Evolutionary conservation across 1,140 invertebrate species (phyloP), one percentile per base, ranked within the genome.

Genomic region (Onthophagus taurus): DNA sequence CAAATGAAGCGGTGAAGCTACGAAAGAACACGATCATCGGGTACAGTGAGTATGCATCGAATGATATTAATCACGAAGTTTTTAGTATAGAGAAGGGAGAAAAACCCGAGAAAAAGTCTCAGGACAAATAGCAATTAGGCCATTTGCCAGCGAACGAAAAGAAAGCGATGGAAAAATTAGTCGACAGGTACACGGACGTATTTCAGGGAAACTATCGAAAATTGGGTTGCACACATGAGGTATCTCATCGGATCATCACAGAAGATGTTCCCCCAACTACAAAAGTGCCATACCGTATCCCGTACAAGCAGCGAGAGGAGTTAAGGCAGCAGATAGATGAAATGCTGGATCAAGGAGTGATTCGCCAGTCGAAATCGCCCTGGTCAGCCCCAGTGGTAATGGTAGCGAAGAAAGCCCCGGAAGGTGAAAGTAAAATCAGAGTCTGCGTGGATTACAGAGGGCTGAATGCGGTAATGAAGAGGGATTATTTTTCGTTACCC

Each of bases 401-500:
- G 8, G 63, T 71, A 2, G 45, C 42, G 4, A 77, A 75, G 49
- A 41, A 47, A 20, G 17, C n/a, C 16, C 12, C 12, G 2, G 31
- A 23, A 4, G 44, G 41, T 2, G 24, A 49, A 4, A 41, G 36
- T 9, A 47, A 39, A 14, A 23, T 39, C 24, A 31, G 49, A 17
- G 38, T 65, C 4, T 55, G 54, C 23, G 48, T 63, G 6, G 57
- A 64, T 44, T 63, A 52, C 38, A 18, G 59, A 13, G 46, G 44
- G 38, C 34, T 65, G 0, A 65, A 64, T 33, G 31, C 47, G 31
- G 39, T 55, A 21, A 73, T 66, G 0, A 57, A 50, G 21, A 33
- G 50, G 34, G 66, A 72, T 43, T 45, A 45, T 16, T 72, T 58
- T 50, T 72, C 72, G 1, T 41, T 76, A 6, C 71, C 70, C 9